phyloP scores from a whole-genome alignment of 1,140 invertebrate genomes.

The Luehdorfia chinensis region DNA sequence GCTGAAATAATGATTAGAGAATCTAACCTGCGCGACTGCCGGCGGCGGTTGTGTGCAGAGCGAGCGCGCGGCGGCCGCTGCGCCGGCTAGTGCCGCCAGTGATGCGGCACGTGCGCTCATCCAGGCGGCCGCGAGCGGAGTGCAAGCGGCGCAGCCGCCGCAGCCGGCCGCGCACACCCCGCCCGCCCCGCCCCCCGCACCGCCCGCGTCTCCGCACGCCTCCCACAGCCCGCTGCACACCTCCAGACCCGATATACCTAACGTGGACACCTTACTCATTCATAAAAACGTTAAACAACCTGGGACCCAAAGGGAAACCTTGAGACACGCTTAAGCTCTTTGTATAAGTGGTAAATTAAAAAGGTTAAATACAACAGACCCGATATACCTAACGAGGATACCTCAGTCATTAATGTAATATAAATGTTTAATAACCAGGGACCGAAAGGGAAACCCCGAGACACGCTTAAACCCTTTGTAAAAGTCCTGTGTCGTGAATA shows the following conservation, averaged over 20 bases:
- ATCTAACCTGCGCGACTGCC: constrained; percentile 92
- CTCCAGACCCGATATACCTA: constrained; percentile 46
- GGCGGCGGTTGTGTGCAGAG: constrained; percentile 94
- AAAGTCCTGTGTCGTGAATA: too few relatives aligned
- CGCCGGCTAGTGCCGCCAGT: constrained; percentile 85
- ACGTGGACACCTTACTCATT: neutral
- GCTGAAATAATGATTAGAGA: too few relatives aligned
- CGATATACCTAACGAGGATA: too few relatives aligned
- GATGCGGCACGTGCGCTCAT: constrained; percentile 87
- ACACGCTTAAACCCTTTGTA: too few relatives aligned
- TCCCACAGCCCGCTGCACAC: constrained; percentile 40
- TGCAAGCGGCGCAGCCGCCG: constrained; percentile 77
- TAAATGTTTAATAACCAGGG: too few relatives aligned
- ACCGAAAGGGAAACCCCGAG: too few relatives aligned
- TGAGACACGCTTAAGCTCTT: too few relatives aligned
- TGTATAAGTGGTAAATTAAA: too few relatives aligned
- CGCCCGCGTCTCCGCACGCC: constrained; percentile 73
- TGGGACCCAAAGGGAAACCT: too few relatives aligned
- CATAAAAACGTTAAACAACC: too few relatives aligned
- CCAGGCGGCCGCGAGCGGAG: constrained; percentile 81
- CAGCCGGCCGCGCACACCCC: constrained; percentile 78
- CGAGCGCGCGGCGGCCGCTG: constrained; percentile 88
- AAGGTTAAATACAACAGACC: too few relatives aligned
- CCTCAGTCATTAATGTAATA: too few relatives aligned
- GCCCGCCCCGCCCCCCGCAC: constrained; percentile 86